These are phyloP conservation scores for Amphimallon solstitiale DNA, from an alignment of 2,888 invertebrate genomes.

Conservation along the genomic window DNA sequence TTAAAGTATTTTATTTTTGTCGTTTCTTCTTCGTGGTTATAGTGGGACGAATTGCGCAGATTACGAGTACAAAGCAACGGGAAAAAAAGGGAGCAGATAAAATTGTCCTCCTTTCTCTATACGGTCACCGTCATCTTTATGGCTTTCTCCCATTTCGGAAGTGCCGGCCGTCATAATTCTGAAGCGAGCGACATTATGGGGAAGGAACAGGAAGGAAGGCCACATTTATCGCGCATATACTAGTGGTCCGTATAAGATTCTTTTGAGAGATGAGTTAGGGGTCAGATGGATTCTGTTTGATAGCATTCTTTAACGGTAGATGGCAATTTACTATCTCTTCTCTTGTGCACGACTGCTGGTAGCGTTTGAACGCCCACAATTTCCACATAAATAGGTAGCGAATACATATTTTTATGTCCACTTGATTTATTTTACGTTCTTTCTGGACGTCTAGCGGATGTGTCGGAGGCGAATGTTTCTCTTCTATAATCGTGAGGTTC, in stretches of 20 bases:
- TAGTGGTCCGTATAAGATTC: not conserved
- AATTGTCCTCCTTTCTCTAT: not conserved
- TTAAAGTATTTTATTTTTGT: too few relatives aligned
- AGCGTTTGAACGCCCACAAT: not conserved
- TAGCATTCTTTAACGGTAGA: constrained; percentile 20
- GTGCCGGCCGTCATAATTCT: constrained; percentile 18
- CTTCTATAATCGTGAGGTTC: not conserved
- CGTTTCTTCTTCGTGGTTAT: too few relatives aligned
- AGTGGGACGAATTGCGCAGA: too few relatives aligned
- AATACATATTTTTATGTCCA: constrained; percentile 18
- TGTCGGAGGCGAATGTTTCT: not conserved
- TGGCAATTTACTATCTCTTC: constrained; percentile 21
- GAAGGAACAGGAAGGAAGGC: not conserved
- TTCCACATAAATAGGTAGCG: constrained; percentile 2
- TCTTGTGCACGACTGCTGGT: not conserved
- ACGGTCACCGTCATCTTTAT: constrained; percentile 10
- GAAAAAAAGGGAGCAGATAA: too few relatives aligned
- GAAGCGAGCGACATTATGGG: constrained; percentile 9
- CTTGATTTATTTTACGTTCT: constrained; percentile 14
- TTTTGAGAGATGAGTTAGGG: constrained; percentile 22
- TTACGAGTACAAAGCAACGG: too few relatives aligned
- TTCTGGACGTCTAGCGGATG: not conserved
- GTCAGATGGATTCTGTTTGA: constrained; percentile 23
- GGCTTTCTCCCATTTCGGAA: constrained; percentile 12
- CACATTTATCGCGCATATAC: constrained; percentile 1